Base-by-base conservation (phyloP, 1,140 invertebrate genomes). In the Diabrotica undecimpunctata region DNA sequence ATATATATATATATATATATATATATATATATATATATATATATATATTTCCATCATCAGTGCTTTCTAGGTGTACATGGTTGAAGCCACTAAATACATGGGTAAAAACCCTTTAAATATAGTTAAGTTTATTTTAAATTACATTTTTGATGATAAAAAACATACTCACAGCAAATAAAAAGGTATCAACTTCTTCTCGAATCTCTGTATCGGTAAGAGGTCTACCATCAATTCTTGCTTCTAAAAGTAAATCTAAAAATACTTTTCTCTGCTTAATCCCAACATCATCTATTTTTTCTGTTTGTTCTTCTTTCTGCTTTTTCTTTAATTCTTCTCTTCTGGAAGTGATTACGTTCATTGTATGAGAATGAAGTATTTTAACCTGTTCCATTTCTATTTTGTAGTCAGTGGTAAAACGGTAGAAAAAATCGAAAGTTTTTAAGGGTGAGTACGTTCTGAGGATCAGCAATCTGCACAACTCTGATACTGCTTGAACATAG, bases 181-280 rank as follows among this genome's bases (percentile, higher is more conserved):
- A 93, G 7, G 91, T 94, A 73, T 94, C 91, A 9, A 93, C 90
- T 82, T 93, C 91, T 76, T 93, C 90, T 56, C 88, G 81, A 57
- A 93, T 90, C 72, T 89, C 85, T 62, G 85, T 83, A 68, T 87
- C 82, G 0, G 82, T 78, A 13, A 92, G 77, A 7, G 79, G 76
- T 8, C 79, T 76, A 7, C 83, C 85, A 55, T 85, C 80, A 14
- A 84, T 76, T 80, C n/a, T 5, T 5, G 74, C 76, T 72, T 86
- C 82, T 25, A 92, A 81, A 7, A 92, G 74, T 54, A 90, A 78
- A 79, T 92, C 91, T 51, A 94, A 79, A 76, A 94, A 93, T 0
- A 90, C 88, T 13, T 87, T 72, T 65, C 83, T 79, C 70, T 82
- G 84, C 74, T 84, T 86, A 57, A 79, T 79, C 50, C 72, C 72